Evolutionary conservation across 2,888 invertebrate species (phyloP).

Genomic region (Himalopsyche kuldschensis): DNA sequence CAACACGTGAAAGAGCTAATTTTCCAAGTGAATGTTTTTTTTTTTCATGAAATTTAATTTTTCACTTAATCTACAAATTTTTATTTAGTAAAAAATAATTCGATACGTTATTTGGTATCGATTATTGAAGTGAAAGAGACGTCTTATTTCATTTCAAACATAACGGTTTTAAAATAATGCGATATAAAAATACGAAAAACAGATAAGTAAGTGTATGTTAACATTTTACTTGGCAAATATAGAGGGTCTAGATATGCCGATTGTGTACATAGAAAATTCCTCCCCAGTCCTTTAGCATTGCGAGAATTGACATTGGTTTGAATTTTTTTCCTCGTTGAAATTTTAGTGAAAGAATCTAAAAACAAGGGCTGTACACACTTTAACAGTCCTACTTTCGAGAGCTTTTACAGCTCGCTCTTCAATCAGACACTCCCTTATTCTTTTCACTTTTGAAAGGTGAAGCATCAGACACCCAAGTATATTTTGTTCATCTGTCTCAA

Average conservation of each 20-base stretch:
- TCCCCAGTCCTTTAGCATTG: neutral
- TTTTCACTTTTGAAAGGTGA: neutral
- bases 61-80: no score
- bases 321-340: neutral
- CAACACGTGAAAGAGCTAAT: no score
- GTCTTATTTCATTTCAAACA: no score
- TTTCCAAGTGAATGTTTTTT: no score
- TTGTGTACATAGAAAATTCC: neutral
- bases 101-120: no score
- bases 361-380: neutral
- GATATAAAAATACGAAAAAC: no score
- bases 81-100: no score
- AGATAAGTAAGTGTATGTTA: no score
- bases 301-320: neutral
- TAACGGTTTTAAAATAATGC: no score
- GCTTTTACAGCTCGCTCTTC: conserved; percentile 18
- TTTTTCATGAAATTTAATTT: no score
- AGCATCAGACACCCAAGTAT: neutral
- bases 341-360: neutral
- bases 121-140: no score
- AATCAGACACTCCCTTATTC: conserved; percentile 19
- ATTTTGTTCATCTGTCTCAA: neutral
- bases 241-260: neutral
- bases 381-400: neutral
- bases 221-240: no score